Evolutionary conservation across 2,113 vertebrate species (phyloP).

Genomic region (Galbula dea): DNA sequence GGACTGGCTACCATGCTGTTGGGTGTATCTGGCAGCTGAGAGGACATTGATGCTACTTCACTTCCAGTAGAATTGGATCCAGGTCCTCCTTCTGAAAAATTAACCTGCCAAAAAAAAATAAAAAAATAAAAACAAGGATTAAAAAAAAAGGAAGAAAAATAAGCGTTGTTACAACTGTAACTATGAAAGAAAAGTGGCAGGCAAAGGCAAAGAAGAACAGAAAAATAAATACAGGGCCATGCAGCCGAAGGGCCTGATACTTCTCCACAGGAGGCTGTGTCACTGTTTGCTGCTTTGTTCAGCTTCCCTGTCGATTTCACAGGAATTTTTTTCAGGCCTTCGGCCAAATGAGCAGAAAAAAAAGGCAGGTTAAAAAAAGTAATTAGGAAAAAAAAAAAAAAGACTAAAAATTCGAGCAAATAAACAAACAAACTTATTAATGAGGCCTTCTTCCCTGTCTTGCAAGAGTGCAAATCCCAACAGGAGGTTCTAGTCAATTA

Average conservation of each 20-base stretch:
- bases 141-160: not conserved
- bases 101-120: slow-evolving; percentile 80
- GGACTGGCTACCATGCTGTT: slow-evolving; percentile 99
- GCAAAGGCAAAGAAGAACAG: not conserved
- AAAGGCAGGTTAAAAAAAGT: not conserved
- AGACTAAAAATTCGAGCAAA: not conserved
- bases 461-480: slow-evolving; percentile 46
- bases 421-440: not conserved
- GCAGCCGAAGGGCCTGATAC: not conserved
- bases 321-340: not conserved
- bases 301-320: slow-evolving; percentile 4
- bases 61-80: slow-evolving; percentile 98
- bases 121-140: not conserved
- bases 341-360: not conserved
- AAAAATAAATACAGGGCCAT: slow-evolving; percentile 21
- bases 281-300: slow-evolving; percentile 9
- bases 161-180: not conserved
- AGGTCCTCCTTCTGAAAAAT: slow-evolving; percentile 96
- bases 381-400: not conserved
- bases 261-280: not conserved
- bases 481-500: slow-evolving; percentile 66
- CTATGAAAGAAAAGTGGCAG: not conserved
- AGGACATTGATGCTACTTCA: slow-evolving; percentile 98
- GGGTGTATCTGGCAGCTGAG: slow-evolving; percentile 96
- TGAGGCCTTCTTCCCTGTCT: slow-evolving; percentile 22